phyloP scores from a whole-genome alignment of 2,888 invertebrate species.

The Timema cristinae region DNA sequence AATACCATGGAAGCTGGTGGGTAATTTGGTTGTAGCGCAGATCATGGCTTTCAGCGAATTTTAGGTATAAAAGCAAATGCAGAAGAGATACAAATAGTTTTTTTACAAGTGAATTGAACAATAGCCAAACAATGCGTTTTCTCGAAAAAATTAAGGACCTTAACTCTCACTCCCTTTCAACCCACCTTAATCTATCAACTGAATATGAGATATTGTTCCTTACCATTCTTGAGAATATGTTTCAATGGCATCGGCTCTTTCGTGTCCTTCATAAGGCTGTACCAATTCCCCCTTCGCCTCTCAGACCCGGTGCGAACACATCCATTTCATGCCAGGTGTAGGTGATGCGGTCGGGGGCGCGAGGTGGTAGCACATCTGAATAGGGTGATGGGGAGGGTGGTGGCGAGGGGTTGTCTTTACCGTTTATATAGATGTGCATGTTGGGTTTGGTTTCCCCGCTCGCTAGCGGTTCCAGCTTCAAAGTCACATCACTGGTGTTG shows the following conservation, averaged over 20 bases:
- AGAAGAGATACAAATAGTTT: no score
- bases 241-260: constrained; percentile 48
- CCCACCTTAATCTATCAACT: not conserved
- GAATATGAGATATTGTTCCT: constrained; percentile 26
- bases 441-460: not conserved
- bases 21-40: no score
- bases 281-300: constrained; percentile 36
- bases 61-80: no score
- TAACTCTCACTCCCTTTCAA: no score
- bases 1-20: no score
- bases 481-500: not conserved
- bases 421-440: not conserved
- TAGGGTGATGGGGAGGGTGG: not conserved
- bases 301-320: constrained; percentile 62
- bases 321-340: constrained; percentile 79
- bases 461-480: not conserved
- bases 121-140: no score
- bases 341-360: constrained; percentile 46
- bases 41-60: no score
- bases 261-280: constrained; percentile 18
- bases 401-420: not conserved
- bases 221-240: constrained; percentile 73
- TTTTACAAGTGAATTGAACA: no score
- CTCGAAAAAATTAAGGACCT: no score
- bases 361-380: not conserved